Base-by-base conservation (phyloP, 2,888 invertebrate species). In the Drosophila longiperda region DNA sequence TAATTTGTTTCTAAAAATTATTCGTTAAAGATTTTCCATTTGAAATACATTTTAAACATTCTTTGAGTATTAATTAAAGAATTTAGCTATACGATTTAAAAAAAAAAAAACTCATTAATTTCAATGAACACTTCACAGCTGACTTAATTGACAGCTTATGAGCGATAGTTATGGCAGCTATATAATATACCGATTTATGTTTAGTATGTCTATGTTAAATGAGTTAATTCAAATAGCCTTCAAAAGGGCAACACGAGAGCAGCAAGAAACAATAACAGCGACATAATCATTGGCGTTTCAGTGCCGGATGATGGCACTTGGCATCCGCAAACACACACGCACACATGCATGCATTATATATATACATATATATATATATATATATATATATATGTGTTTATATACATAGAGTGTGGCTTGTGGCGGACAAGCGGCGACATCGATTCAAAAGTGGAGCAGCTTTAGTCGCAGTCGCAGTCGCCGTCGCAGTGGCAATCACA, bases 211-310 rank as follows among this genome's bases (percentile, higher is more conserved):
- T n/a, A 20, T 15, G 20, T 45, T 12, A 45, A 45, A 23, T 23
- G 8, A 45, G 45, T 45, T 45, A 45, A 23, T 9, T 49, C 49
- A 49, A 26, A 49, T 17, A 17, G 23, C n/a, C 26, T 9, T 26
- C 49, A 49, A 49, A 49, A 49, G 49, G 49, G 26, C 49, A 49
- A 26, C 26, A 17, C 52, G 15, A 55, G 11, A 34, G 32, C 38
- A 52, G 32, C 32, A 32, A 38, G 29, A 53, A 53, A 17, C 67
- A 49, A 36, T 34, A 55, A 55, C 23, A 63, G 36, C 72, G 72
- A 72, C 78, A 84, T 83, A 83, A 89, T 89, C 86, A 83, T 88
- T 86, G 87, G 83, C 81, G 83, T 67, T 83, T 82, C 78, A 84
- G 69, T 69, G 75, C 70, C 89, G 87, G 89, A 87, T 89, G 89